Evolutionary conservation across 2,113 vertebrate genomes (phyloP).

Genomic region (Columba janthina): DNA sequence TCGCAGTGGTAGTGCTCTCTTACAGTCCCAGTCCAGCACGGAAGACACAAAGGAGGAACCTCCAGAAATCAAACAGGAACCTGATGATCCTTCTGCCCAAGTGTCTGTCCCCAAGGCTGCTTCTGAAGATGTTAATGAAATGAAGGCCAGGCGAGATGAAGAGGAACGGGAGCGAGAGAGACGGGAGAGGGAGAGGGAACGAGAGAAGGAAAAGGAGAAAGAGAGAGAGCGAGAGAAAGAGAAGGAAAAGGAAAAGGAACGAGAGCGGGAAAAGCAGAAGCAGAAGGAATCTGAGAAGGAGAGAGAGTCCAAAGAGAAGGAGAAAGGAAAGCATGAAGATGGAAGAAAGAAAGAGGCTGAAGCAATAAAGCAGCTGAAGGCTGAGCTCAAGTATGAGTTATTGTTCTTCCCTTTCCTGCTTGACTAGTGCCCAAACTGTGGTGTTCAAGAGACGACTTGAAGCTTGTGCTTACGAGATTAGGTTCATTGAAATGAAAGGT

Average conservation of each 20-base stretch:
- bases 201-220: slow-evolving; percentile 66
- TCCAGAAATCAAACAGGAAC: slow-evolving; percentile 83
- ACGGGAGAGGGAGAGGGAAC: slow-evolving; percentile 84
- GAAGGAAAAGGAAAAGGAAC: slow-evolving; percentile 85
- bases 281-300: slow-evolving; percentile 80
- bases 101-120: slow-evolving; percentile 74
- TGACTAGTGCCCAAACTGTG: neutral
- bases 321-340: slow-evolving; percentile 83
- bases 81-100: slow-evolving; percentile 77
- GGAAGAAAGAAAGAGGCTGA: slow-evolving; percentile 86
- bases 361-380: slow-evolving; percentile 91
- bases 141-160: slow-evolving; percentile 75
- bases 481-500: neutral
- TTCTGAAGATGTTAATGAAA: slow-evolving; percentile 72
- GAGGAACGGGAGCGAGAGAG: slow-evolving; percentile 79
- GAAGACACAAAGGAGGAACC: slow-evolving; percentile 91
- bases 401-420: neutral
- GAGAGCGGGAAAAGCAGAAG: slow-evolving; percentile 80
- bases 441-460: neutral
- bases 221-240: slow-evolving; percentile 78
- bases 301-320: slow-evolving; percentile 83
- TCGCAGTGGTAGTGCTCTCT: slow-evolving; percentile 84
- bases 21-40: slow-evolving; percentile 93
- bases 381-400: slow-evolving; percentile 91
- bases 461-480: fast-evolving